Evolutionary conservation across 2,113 vertebrate species (phyloP).

Genomic region (Tetrao urogallus): DNA sequence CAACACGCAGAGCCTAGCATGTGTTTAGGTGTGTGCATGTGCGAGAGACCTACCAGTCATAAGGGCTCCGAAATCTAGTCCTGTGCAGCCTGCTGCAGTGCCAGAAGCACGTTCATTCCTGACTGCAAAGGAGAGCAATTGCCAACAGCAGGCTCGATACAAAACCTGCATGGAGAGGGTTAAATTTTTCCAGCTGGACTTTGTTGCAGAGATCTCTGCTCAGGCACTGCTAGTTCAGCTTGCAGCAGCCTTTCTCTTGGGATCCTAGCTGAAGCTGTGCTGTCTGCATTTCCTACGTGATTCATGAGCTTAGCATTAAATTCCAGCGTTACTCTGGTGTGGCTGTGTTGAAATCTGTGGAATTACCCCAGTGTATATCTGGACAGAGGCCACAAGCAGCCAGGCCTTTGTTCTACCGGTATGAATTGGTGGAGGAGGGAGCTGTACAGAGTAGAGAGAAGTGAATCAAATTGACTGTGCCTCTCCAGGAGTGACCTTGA

Average conservation of each 20-base stretch:
- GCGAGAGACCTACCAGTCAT: neutral
- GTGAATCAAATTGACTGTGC: conserved; percentile 1
- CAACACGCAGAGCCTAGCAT: rapidly evolving
- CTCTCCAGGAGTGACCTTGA: conserved; percentile 48
- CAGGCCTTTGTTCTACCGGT: conserved; percentile 11
- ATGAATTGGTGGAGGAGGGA: conserved; percentile 17
- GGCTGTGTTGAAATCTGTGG: conserved; percentile 62
- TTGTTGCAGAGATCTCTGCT: neutral
- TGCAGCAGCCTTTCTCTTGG: conserved; percentile 30
- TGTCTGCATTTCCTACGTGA: conserved; percentile 52
- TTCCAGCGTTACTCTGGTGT: conserved; percentile 49
- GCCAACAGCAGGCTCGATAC: neutral
- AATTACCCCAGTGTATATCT: conserved; percentile 45
- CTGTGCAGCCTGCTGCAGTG: neutral
- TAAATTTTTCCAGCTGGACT: conserved; percentile 4
- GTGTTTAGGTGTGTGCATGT: neutral
- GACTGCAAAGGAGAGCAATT: neutral
- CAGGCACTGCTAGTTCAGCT: neutral
- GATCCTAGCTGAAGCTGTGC: conserved; percentile 3
- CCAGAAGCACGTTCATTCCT: neutral
- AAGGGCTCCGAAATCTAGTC: neutral
- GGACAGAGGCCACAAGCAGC: neutral
- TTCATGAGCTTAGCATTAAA: conserved; percentile 54
- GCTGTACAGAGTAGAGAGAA: neutral
- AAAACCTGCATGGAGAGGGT: neutral